These are phyloP conservation scores for Apistogramma diplotaenia DNA, from an alignment of 2,113 vertebrate genomes.

Conservation along the genomic window DNA sequence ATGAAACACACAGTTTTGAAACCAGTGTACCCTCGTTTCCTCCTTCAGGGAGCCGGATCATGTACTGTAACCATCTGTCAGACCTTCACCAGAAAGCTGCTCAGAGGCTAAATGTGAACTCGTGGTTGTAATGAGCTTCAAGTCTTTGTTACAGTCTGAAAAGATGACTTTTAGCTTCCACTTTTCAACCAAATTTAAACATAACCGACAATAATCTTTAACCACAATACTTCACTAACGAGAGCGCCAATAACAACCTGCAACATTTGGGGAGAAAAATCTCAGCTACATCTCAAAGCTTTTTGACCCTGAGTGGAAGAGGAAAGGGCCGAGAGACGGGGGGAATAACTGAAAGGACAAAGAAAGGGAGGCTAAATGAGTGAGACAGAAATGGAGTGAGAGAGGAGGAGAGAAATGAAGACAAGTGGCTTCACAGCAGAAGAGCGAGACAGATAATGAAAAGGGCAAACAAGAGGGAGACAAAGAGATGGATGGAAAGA, in stretches of 20 bases:
- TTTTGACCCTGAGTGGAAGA: neutral
- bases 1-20: neutral
- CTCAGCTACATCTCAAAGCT: neutral
- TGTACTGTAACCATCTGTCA: neutral
- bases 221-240: neutral
- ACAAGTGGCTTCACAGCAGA: neutral
- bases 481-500: neutral
- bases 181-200: neutral
- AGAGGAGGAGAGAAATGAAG: neutral
- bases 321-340: neutral
- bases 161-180: neutral
- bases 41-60: neutral
- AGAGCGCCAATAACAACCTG: too few relatives aligned
- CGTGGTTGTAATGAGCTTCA: neutral
- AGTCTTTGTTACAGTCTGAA: neutral
- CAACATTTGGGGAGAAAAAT: neutral
- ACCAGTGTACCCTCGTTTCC: neutral
- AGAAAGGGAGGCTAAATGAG: neutral
- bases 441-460: neutral
- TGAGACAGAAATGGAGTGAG: neutral
- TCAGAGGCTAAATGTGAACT: neutral
- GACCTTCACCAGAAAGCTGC: neutral
- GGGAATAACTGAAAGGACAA: neutral
- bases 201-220: neutral
- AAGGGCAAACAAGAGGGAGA: neutral